Base-by-base conservation (phyloP, 2,888 invertebrate species). In the Magallana nippona region DNA sequence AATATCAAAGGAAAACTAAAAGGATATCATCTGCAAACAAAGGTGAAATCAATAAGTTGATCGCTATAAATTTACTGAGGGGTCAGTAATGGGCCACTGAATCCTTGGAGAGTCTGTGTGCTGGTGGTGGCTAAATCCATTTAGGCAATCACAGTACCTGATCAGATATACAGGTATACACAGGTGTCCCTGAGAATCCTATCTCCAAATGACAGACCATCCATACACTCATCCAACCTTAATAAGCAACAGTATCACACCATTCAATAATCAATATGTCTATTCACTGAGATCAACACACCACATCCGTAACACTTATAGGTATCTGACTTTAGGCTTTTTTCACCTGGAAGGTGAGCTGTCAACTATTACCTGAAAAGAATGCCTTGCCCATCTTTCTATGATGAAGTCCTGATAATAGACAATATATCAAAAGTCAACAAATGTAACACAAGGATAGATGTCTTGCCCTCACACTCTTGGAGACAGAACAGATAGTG, bases 201-300 rank as follows among this genome's bases (percentile, higher is more conserved):
- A 71, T 22, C 71, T 71, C 32, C 32, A 71, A 71, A 71, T 71
- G 27, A 71, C 71, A 71, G 71, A 71, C 71, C 15, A 32, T 71
- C 71, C 71, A 71, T 32, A 71, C 22, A 71, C 71, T 32, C 22
- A 71, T 71, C 27, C 27, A 71, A 15, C 5, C 27, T 71, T 5
- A 10, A n/a, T 10, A 22, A 71, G 71, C 71, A 15, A 27, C 71
- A 27, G 71, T 71, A 71, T 71, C 71, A 71, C 71, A 71, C 71
- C 27, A 71, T 71, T 71, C 71, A 71, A 71, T 71, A 71, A 71
- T 71, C 71, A 71, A 71, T 71, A 71, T 11, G 71, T 22, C 71
- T 71, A 32, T 27, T 27, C 22, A 71, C 71, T 27, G 22, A 32
- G 22, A 71, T 71, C 22, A 71, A 71, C 32, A 71, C 71, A 27